Evolutionary conservation across 2,797 vertebrate genomes (phyloP).

Genomic region (Margarornis squamiger): DNA sequence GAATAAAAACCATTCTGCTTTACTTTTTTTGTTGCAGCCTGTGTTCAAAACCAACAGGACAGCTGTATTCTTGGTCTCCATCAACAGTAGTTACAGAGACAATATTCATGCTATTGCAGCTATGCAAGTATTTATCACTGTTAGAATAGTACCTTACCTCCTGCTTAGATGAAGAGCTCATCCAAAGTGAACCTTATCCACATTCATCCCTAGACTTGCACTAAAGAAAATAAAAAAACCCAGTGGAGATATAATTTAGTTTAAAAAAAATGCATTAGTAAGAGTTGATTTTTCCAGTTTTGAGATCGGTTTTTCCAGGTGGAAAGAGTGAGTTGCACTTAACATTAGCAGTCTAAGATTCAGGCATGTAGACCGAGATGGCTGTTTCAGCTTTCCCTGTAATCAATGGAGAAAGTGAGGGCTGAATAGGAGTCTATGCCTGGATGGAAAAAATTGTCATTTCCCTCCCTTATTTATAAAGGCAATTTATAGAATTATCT

Average conservation of each 20-base stretch:
- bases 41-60: neutral
- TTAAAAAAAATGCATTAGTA: neutral
- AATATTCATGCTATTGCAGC: neutral
- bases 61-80: neutral
- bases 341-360: neutral
- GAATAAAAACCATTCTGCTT: neutral
- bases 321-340: neutral
- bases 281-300: neutral
- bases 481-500: neutral
- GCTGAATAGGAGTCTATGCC: neutral
- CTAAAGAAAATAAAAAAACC: neutral
- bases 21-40: neutral
- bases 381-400: neutral
- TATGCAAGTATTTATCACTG: neutral
- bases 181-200: neutral
- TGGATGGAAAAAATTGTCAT: neutral
- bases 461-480: neutral
- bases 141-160: neutral
- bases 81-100: neutral
- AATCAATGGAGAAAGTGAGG: accelerated
- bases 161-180: neutral
- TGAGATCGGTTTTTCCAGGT: neutral
- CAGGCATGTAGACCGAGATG: neutral
- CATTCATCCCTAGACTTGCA: neutral
- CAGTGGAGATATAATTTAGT: neutral